Base-by-base conservation (phyloP, 2,888 invertebrate genomes). In the Griposia aprilina region DNA sequence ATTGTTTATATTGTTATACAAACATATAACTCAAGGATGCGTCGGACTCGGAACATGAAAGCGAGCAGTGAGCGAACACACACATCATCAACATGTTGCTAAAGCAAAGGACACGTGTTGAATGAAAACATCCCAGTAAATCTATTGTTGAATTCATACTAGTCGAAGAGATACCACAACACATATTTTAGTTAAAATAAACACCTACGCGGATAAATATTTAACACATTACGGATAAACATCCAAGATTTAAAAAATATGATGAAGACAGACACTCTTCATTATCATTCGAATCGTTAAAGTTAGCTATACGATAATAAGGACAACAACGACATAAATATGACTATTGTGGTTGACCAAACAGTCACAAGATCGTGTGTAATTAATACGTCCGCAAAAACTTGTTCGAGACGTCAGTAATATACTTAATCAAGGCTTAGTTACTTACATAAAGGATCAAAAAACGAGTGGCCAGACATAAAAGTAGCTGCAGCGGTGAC, bases 361-460 rank as follows among this genome's bases (percentile, higher is more conserved):
- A 88, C 85, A 84, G 83, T 81, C 81, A 87, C 76, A 79, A 82
- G 77, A 84, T 76, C 78, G 30, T 75, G 50, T 77, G 76, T 87
- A 81, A 85, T 63, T 60, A 88, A 83, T 80, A 81, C 50, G 52
- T 52, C n/a, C 50, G 76, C 68, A 66, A 79, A 85, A 88, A 82
- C 80, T 80, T 73, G 76, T 77, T 71, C 57, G 48, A 80, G 65
- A 67, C 73, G 72, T 83, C 79, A 73, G 72, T 69, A 83, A 78
- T 80, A 76, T 70, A 52, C 45, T 57, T 82, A 84, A 84, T 69
- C 57, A 81, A 81, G 74, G 55, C 66, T 71, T 76, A 77, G 78
- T 74, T 81, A 92, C 92, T 92, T 82, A 92, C 92, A 80, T 90
- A 90, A 70, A 92, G 85, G 23, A 89, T 78, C 48, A 91, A 77